phyloP scores from a whole-genome alignment of 2,797 vertebrate species.

The Lepus oiostolus region DNA sequence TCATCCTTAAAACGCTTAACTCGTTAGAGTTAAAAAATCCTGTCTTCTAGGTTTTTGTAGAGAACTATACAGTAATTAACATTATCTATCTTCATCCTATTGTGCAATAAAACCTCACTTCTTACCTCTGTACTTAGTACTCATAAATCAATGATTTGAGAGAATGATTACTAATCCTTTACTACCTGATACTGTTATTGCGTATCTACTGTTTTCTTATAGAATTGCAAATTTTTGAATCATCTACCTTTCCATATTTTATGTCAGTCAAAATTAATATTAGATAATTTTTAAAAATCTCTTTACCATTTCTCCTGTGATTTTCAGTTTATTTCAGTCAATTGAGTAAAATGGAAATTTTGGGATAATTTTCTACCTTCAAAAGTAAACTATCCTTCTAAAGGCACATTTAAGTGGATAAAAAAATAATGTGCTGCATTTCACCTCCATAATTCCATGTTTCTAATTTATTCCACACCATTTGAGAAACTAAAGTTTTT shows the following conservation, averaged over 20 bases:
- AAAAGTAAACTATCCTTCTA: background rate
- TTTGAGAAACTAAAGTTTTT: background rate
- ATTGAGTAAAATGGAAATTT: conserved; percentile 14
- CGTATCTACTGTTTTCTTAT: background rate
- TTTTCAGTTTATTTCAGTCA: background rate
- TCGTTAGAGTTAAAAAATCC: too few species aligned
- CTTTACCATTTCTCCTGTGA: background rate
- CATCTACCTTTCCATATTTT: conserved; percentile 24
- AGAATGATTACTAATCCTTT: background rate
- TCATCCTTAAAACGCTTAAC: too few species aligned
- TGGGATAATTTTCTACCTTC: background rate
- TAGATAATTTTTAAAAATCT: background rate
- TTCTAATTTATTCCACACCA: background rate
- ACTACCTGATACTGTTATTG: background rate
- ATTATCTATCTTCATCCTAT: too few species aligned
- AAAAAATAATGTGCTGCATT: background rate
- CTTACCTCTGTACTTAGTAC: too few species aligned
- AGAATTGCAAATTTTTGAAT: background rate
- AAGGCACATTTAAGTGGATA: background rate
- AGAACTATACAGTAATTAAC: too few species aligned
- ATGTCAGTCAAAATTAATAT: background rate
- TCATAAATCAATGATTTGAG: background rate
- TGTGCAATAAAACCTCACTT: too few species aligned
- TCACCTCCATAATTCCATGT: background rate
- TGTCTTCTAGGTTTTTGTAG: too few species aligned